Base-by-base conservation (phyloP, 2,888 invertebrate genomes). In the Diplazon laetatorius region DNA sequence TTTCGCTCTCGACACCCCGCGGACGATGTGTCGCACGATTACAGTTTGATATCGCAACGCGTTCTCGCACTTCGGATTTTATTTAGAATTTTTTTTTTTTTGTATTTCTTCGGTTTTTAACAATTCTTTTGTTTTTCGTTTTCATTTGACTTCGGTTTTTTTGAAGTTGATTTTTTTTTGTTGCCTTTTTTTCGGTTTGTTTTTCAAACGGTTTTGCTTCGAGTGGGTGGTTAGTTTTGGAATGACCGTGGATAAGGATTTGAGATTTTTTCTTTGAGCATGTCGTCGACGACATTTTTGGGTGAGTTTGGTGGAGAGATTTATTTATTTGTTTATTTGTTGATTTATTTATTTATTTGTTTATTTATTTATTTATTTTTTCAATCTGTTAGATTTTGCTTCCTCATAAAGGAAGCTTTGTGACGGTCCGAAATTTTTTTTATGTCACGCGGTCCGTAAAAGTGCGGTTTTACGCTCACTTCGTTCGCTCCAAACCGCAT, bases 251-350 rank as follows among this genome's bases (percentile, higher is more conserved):
- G 66, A 71, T 52, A 76, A 76, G 75, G 76, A 71, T 76, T 59
- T 22, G 48, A 79, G 62, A 71, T 66, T 59, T 71, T 75, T 60
- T 74, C 70, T 73, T 74, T 80, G 84, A 85, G 76, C 81, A 87
- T 87, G 86, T 81, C 82, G 75, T 75, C 84, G 79, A 65, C 78
- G 72, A 69, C 44, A 35, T 66, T 81, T 76, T 77, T 86, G 42
- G 84, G 87, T 85, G 85, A 88, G 87, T 86, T 16, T 3, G 5
- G 25, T 1, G 12, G 6, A 14, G 0, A 0, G 4, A n/a, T 18
- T 0, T 48, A 4, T 30, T 62, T 5, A 5, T 50, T 50, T 22
- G 1, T 6, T 2, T 20, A 25, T 16, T n/a, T n/a, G n/a, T n/a
- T n/a, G n/a, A 39, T 50, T 30, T 63, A n/a, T 48, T 22, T 37